Base-by-base conservation (phyloP, 2,113 vertebrate species). In the Dascyllus trimaculatus region DNA sequence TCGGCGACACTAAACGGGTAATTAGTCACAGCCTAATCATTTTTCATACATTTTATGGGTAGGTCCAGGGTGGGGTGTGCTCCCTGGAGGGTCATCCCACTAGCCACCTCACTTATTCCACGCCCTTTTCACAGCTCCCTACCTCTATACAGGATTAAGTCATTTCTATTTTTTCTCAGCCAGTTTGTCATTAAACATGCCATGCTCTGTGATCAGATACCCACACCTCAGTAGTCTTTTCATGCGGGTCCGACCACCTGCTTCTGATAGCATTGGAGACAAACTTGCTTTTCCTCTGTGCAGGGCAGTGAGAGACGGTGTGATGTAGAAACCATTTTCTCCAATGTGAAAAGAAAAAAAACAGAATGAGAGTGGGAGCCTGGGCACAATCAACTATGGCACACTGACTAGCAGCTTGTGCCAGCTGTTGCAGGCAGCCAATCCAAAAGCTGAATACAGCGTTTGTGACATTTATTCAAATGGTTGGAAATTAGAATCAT, bases 11-110 rank as follows among this genome's bases (percentile, higher is more conserved):
- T 94, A 93, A 94, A 95, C 79, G 92, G 93, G 85, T 91, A 95
- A 95, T 95, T 95, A 95, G 93, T 95, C 92, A 94, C 84, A 89
- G 90, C 83, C 91, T 92, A 93, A 94, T 94, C 88, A 94, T 94
- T 93, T 95, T 92, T 94, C 90, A 94, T 93, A 91, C 73, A 66
- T 93, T 94, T 94, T 94, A 94, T 92, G 89, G 86, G 81, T 90
- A 86, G 91, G 92, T 91, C 91, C 89, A 76, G 80, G 84, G 72
- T 62, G 46, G 85, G 58, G 75, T 77, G 80, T 76, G 72, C 65
- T 91, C 90, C 86, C 85, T 18, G 11, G 78, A 88, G 84, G 84
- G 88, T 87, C 85, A 77, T 81, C 73, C 78, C 66, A 66, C 71
- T 85, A 59, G 71, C 80, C 75, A 81, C 61, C 71, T 88, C 70